Base-by-base conservation (phyloP, 2,113 vertebrate species). In the Amphilophus citrinellus region DNA sequence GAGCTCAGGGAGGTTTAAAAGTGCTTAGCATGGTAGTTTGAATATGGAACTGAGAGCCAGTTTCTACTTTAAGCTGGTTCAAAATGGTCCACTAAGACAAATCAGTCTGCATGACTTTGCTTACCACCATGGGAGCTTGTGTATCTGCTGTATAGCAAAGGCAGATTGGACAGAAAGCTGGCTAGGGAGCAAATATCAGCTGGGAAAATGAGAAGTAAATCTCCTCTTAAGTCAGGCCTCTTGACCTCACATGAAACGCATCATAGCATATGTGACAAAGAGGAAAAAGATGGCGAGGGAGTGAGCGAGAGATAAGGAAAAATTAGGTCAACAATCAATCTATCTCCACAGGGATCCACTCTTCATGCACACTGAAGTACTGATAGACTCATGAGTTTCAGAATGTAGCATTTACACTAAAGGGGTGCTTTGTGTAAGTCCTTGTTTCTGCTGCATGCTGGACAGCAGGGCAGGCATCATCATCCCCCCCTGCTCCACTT, bases 1-100 rank as follows among this genome's bases (percentile, higher is more conserved):
- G 78, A 90, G 87, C 87, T 89, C 81, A 77, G 78, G 39, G 56
- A 84, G 76, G 73, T 88, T 89, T 88, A 83, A 77, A 77, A 75
- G 63, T 80, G 86, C 90, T 89, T 90, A 87, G 77, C 60, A 77
- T 60, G 58, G 62, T 65, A 39, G 77, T 80, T 61, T 77, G 88
- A 53, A 86, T 77, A 59, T 86, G 92, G 80, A 89, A 90, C 84
- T 61, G 84, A 90, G 53, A 91, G 77, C 11, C 57, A 60, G 80
- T 82, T 82, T 83, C 87, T 84, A 63, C 78, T 85, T 79, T 61
- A 77, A 80, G 80, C 93, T 86, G 92, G 91, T 94, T 95, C 56
- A 84, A 94, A 94, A 91, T 90, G 78, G 94, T 90, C 77, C 10
- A 14, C 77, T 53, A 32, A 84, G 66, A 91, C 68, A 91, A 91